Conservation (phyloP, 2,113 vertebrate species). For the Ophiodon elongatus region DNA sequence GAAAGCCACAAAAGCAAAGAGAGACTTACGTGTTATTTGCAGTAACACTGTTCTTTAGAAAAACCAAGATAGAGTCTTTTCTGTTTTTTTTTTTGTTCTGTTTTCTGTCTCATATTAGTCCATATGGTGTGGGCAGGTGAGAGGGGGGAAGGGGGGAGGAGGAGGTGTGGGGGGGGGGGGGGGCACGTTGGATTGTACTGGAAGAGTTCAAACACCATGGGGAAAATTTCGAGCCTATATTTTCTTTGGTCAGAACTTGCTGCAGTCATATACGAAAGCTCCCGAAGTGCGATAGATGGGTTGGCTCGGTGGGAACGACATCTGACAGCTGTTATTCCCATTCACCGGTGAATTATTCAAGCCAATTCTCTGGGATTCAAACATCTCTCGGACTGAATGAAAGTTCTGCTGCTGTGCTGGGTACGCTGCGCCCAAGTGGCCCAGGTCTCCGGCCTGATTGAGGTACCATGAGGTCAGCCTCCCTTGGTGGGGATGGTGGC, state of each 20-base stretch:
- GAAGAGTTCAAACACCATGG: conserved; percentile 60
- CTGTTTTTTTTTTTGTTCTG: conserved; percentile 73
- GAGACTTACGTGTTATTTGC: conserved; percentile 97
- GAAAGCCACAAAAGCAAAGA: conserved; percentile 86
- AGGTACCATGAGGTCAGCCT: conserved; percentile 94
- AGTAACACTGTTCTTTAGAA: conserved; percentile 97
- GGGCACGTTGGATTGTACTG: conserved; percentile 48
- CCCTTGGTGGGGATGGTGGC: conserved; percentile 89
- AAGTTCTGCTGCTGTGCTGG: conserved; percentile 94
- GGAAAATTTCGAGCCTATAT: conserved; percentile 32
- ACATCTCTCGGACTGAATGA: conserved; percentile 94
- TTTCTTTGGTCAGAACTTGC: conserved; percentile 92
- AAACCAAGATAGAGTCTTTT: conserved; percentile 89
- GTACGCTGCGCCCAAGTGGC: conserved; percentile 90
- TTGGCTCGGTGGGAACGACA: conserved; percentile 95
- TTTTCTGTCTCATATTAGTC: conserved; percentile 84
- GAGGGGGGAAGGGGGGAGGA: too few species aligned
- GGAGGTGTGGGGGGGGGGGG: too few species aligned
- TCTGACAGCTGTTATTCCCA: conserved; percentile 96
- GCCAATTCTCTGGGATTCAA: conserved; percentile 92
- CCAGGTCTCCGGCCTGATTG: conserved; percentile 91
- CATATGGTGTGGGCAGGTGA: conserved; percentile 55
- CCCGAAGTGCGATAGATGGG: conserved; percentile 95
- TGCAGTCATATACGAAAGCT: conserved; percentile 98
- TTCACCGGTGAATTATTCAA: conserved; percentile 92